Conservation (phyloP, 2,113 vertebrate genomes). For the Atlantisia rogersi region DNA sequence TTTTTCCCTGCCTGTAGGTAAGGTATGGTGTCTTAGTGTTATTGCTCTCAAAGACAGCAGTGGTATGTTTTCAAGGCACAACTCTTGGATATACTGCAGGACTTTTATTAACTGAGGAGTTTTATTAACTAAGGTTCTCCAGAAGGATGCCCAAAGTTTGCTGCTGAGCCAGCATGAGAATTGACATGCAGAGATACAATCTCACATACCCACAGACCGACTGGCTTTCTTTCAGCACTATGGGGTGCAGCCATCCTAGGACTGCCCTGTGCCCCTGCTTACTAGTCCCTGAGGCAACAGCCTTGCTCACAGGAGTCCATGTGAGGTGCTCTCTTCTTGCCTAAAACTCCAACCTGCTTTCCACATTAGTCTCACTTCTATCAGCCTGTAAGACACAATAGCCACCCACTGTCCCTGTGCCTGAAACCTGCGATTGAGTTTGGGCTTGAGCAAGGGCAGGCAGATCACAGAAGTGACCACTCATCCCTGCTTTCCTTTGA, state of each 20-base stretch:
- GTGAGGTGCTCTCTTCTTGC: background rate
- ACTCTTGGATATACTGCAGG: background rate
- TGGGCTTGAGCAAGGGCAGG: background rate
- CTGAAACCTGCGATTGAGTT: background rate
- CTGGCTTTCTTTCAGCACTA: background rate
- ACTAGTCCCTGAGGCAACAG: background rate
- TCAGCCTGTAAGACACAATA: background rate
- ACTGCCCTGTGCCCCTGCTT: background rate
- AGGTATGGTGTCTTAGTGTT: background rate
- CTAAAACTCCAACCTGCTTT: background rate
- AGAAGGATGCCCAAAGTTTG: background rate
- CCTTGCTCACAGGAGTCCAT: accelerated
- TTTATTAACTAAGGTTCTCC: background rate
- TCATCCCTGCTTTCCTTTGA: background rate
- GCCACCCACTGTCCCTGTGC: background rate
- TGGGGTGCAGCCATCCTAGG: too few species aligned
- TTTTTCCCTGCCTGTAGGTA: background rate
- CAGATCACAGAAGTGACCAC: background rate
- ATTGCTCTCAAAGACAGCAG: background rate
- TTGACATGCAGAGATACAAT: background rate
- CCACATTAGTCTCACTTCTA: background rate
- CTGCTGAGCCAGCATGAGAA: background rate
- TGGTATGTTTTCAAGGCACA: background rate
- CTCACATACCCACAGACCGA: background rate
- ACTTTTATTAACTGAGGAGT: background rate